Evolutionary conservation across 2,113 vertebrate genomes (phyloP), one percentile per base, ranked within the genome.

Genomic region (Anser cygnoides): DNA sequence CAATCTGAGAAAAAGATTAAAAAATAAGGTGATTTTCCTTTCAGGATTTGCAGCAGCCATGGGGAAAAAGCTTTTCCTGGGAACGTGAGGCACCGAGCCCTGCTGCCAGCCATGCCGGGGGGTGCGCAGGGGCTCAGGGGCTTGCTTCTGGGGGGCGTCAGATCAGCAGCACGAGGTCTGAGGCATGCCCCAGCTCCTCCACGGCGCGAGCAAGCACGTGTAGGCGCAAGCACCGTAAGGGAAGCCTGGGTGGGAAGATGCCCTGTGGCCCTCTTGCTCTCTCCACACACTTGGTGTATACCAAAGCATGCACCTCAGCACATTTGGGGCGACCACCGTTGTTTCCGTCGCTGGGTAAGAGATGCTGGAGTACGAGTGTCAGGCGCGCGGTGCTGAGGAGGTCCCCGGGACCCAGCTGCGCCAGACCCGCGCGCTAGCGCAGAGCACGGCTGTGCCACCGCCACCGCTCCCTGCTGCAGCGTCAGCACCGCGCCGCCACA

Each of bases 1-100:
- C 81, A 95, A 52, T 85, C 28, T 2, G 11, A 93, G 92, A 71
- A 71, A 92, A 75, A 72, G 74, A 46, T 80, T 93, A 80, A 90
- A 96, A 93, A 80, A 55, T 2, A 37, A 74, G 43, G 67, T 87
- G 81, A 46, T 33, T 55, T 58, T 75, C 44, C 21, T 77, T 87
- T 78, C 0, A 1, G 52, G 71, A 8, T 77, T 29, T 37, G 71
- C 50, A 57, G 43, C 39, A 87, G 54, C 17, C 79, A 80, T 0
- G 3, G 29, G 41, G 74, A 72, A 84, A 89, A 75, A 62, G 73
- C 61, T 88, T 41, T n/a, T 15, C 12, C 43, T 25, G 58, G n/a
- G 84, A 65, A 88, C 0, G 0, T 1, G 0, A 79, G 67, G 70
- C 7, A 10, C 57, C 35, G 28, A 33, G 15, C 67, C 52, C 29